Base-by-base conservation (phyloP, 2,888 invertebrate genomes). In the Caenorhabditis doughertyi region DNA sequence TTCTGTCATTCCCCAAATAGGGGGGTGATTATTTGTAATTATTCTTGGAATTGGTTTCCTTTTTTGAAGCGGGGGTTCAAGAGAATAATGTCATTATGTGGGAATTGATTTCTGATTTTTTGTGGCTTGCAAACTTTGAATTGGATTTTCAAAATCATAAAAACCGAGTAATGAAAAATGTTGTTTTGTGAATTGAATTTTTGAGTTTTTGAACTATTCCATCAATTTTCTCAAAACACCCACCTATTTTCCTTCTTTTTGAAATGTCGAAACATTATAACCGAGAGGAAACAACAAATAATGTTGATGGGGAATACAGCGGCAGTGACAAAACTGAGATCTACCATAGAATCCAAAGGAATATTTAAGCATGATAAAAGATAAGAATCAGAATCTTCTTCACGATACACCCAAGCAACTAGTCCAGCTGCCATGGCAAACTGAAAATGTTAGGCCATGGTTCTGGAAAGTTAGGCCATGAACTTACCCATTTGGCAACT, bases 281-380 rank as follows among this genome's bases (percentile, higher is more conserved):
- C 35, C 7, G 79, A 79, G 1, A 72, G 42, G 51, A 79, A 72
- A 29, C 44, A 79, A 49, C 79, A 79, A 39, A 64, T 9, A 11
- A 72, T 47, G 27, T 79, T 79, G 44, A 79, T 65, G 0, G 79
- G 79, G 3, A 79, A 58, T 0, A 79, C 68, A 18, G 44, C 44
- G 3, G 67, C 65, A 3, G 79, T 72, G 25, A 72, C 72, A n/a
- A 67, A 47, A 25, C 51, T 67, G 32, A 79, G 11, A 13, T 79
- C 79, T 9, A 58, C 49, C 65, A 72, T 72, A 3, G 79, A 79
- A 18, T 32, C 60, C 3, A 72, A 23, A 9, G 72, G 72, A 16
- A 72, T 64, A 25, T 79, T 79, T 18, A 79, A 29, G 42, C 79
- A 79, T 18, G 79, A 79, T n/a, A 79, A 42, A n/a, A 79, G 72